Evolutionary conservation across 2,888 invertebrate genomes (phyloP).

Genomic region (Campoplex capitator): DNA sequence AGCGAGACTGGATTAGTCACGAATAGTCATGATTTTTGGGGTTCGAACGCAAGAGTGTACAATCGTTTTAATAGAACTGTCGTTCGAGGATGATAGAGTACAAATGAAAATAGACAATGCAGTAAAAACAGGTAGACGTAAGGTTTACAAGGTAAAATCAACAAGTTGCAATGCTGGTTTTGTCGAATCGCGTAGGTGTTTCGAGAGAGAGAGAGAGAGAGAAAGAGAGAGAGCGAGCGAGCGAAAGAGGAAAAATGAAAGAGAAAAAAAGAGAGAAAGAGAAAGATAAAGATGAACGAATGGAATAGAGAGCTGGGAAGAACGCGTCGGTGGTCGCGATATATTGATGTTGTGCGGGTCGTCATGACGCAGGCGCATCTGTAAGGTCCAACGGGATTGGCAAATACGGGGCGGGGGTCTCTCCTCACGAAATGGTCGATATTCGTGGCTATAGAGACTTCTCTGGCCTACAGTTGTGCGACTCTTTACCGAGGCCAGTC

Average conservation of each 20-base stretch:
- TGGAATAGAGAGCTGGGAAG: constrained; percentile 5
- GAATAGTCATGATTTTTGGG: background rate
- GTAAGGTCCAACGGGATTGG: constrained; percentile 70
- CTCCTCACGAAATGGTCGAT: constrained; percentile 81
- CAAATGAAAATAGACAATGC: constrained; percentile 16
- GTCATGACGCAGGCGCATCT: constrained; percentile 78
- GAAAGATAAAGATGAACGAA: background rate
- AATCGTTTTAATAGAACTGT: background rate
- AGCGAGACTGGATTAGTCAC: background rate
- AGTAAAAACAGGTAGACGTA: constrained; percentile 20
- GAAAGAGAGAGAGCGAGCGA: background rate
- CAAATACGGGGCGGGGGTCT: constrained; percentile 79
- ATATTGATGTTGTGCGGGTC: constrained; percentile 79
- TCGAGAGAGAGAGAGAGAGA: background rate
- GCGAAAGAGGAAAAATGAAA: background rate
- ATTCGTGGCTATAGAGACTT: constrained; percentile 80
- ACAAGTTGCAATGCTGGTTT: constrained; percentile 61
- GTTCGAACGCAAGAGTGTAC: background rate
- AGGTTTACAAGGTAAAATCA: constrained; percentile 65
- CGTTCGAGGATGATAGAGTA: background rate
- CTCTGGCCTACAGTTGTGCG: constrained; percentile 79
- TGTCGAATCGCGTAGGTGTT: constrained; percentile 52
- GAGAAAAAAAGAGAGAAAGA: background rate
- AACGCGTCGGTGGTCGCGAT: constrained; percentile 69
- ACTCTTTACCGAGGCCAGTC: constrained; percentile 79